Base-by-base conservation (phyloP, 92 coral and sea anemone genomes). In the Epizoanthus scotinus region DNA sequence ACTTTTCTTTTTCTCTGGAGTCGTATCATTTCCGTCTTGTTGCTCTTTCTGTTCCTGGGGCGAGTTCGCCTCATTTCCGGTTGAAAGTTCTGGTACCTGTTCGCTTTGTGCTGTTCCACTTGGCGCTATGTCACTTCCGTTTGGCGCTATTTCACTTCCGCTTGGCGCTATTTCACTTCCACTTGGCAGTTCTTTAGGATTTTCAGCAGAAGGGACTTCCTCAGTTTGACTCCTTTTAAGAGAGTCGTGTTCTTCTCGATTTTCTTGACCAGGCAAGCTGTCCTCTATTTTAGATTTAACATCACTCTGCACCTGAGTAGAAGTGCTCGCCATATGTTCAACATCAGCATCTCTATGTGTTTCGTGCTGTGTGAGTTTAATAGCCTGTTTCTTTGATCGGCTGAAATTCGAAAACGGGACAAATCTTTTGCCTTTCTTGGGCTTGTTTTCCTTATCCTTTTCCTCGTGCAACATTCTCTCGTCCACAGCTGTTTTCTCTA, bases 131-230 rank as follows among this genome's bases (percentile, higher is more conserved):
- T 74, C 54, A 74, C 56, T 75, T 75, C 68, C 81, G 81, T 55
- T n/a, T n/a, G n/a, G n/a, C n/a, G n/a, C n/a, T n/a, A 15, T 8
- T 74, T 74, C 54, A 74, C 56, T 75, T 75, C 68, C 81, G 81
- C 67, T 59, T 34, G 56, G 55, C 12, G 40, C 40, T 3, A 17
- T 9, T 75, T 75, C 56, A 75, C 56, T 75, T 75, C 68, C 81
- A 68, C 67, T 59, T 22, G 40, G 55, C 21, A 57, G 44, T 36
- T 75, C 81, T 21, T 75, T 75, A 55, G 55, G 14, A 75, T 38
- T 21, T 74, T 74, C 80, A 44, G 80, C 42, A 52, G 66, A 8
- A 34, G n/a, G n/a, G 6, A 54, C 18, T 19, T 73, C 78, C 20
- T 54, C 24, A 10, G 10, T 28, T 54, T 72, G 13, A 1, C 26